Evolutionary conservation across 2,888 invertebrate genomes (phyloP).

Genomic region (Villa cingulata): DNA sequence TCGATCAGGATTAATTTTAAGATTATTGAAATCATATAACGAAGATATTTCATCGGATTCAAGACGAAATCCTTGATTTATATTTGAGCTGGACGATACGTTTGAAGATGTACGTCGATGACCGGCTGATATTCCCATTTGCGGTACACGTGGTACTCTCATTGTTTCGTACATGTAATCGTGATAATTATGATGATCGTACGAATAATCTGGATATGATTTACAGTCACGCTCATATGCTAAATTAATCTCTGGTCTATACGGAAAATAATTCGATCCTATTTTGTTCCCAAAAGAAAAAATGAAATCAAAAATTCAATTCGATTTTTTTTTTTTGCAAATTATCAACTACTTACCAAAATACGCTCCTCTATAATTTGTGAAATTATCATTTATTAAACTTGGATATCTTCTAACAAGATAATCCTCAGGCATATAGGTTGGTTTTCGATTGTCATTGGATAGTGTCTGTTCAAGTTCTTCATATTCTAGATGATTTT

Average conservation of each 20-base stretch:
- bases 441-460: constrained; percentile 22
- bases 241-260: constrained; percentile 31
- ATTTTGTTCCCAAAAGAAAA: not conserved
- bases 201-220: constrained; percentile 35
- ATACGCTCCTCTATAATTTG: constrained; percentile 28
- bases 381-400: constrained; percentile 28
- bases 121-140: constrained; percentile 34
- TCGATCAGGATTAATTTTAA: constrained; percentile 4
- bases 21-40: constrained; percentile 26
- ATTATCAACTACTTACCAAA: constrained; percentile 24
- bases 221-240: constrained; percentile 34
- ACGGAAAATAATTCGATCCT: constrained; percentile 36
- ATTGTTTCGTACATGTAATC: constrained; percentile 29
- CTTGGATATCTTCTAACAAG: constrained; percentile 26
- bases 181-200: constrained; percentile 32
- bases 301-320: not conserved
- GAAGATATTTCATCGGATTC: constrained; percentile 42
- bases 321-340: not conserved
- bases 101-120: constrained; percentile 71
- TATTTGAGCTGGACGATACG: constrained; percentile 46
- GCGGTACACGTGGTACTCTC: constrained; percentile 32
- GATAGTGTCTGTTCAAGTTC: constrained; percentile 17
- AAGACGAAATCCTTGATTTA: constrained; percentile 48
- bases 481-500: constrained; percentile 30
- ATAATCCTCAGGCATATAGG: constrained; percentile 28